Base-by-base conservation (phyloP, 2,888 invertebrate genomes). In the Gerris lacustris region DNA sequence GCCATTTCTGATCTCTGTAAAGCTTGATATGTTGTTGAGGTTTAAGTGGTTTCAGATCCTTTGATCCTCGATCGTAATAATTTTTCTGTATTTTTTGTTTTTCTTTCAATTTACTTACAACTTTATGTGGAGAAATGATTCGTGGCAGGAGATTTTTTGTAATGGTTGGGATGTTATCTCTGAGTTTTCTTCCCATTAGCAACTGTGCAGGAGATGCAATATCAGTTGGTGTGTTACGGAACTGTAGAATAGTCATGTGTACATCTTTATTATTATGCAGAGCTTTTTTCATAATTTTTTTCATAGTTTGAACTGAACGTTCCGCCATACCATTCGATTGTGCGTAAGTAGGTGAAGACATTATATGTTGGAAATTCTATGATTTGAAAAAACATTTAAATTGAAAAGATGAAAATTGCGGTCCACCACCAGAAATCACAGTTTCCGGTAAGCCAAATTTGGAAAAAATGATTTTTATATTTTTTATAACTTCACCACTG, bases 1-100 rank as follows among this genome's bases (percentile, higher is more conserved):
- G 15, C 67, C 67, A 67, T 43, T 9, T 44, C 15, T 44, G 15
- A 43, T 44, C 44, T 43, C 67, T 67, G 15, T 6, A 15, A 43
- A 67, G 15, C 43, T 44, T 67, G n/a, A 67, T 44, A 43, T 67
- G 18, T 67, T 67, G 43, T 9, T 43, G 7, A 18, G 18, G 43
- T 43, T 44, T 18, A 43, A 67, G 67, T 5, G 67, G 67, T 67
- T 44, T 67, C 67, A 67, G 15, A 67, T 6, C 15, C 43, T 67
- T 67, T 31, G 15, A 15, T 43, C 67, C 67, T 67, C 67, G 18
- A 67, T 67, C 67, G 6, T 67, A 67, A 44, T 67, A 67, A 67
- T 67, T 18, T 44, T 67, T 67, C 43, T 67, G 67, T 6, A 31
- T 44, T n/a, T 44, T 18, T 43, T 67, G 67, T 31, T 44, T 67